Percentiles rank a stretch among this genome's conserved stretches.
phyloP scores from a whole-genome alignment of 2,797 vertebrate species.

The Typhlichthys subterraneus region DNA sequence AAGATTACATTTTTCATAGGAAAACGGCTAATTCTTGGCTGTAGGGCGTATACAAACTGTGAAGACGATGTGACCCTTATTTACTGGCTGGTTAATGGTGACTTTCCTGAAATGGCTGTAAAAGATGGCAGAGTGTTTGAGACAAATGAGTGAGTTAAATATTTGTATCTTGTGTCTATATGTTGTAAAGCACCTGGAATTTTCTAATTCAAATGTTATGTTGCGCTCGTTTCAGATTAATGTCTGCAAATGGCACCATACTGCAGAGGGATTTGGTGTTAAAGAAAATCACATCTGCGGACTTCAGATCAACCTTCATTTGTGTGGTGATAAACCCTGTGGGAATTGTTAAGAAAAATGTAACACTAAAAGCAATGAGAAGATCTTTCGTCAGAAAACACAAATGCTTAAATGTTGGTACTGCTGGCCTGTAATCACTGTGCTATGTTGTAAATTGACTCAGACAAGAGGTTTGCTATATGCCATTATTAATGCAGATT shows the following conservation, averaged over 20 bases:
- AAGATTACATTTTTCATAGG: constrained; percentile 46
- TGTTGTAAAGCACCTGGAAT: neutral
- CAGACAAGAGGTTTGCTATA: too few relatives aligned
- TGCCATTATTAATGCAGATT: too few relatives aligned
- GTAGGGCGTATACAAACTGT: constrained; percentile 49
- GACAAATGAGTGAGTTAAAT: constrained; percentile 64
- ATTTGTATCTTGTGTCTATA: neutral
- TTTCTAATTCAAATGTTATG: neutral
- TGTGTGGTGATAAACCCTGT: constrained; percentile 64
- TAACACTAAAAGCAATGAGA: neutral
- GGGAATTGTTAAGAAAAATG: neutral
- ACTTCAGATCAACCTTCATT: constrained; percentile 61
- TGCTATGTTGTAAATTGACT: too few relatives aligned
- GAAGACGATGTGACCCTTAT: constrained; percentile 56
- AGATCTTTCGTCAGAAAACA: too few relatives aligned
- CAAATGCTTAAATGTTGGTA: too few relatives aligned
- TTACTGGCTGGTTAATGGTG: constrained; percentile 83
- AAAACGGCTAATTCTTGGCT: constrained; percentile 48
- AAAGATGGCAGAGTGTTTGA: constrained; percentile 63
- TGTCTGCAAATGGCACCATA: constrained; percentile 25
- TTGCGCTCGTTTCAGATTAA: constrained; percentile 44
- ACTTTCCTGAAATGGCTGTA: constrained; percentile 72
- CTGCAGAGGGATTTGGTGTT: constrained; percentile 61
- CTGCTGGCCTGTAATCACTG: too few relatives aligned
- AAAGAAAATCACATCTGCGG: constrained; percentile 44